Conservation (phyloP, 2,113 vertebrate species). For the Eurypyga helias region DNA sequence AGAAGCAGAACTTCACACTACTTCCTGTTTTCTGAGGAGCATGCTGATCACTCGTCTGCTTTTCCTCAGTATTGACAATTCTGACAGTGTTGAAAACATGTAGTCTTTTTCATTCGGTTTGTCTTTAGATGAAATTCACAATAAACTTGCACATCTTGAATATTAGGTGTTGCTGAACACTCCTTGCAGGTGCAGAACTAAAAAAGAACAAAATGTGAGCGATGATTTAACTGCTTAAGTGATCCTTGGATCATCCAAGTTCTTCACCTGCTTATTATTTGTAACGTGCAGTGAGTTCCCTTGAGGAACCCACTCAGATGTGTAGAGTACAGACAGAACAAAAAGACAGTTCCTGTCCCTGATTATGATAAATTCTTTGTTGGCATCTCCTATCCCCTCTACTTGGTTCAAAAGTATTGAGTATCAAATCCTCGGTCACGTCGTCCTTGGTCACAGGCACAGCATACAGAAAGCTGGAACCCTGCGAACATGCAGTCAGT, state of each 20-base stretch:
- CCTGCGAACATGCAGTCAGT: not conserved
- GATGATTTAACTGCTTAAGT: not conserved
- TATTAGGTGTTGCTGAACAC: not conserved
- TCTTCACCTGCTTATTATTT: not conserved
- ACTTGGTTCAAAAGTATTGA: not conserved
- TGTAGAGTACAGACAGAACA: not conserved
- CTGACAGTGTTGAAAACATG: not conserved
- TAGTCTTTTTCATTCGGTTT: not conserved
- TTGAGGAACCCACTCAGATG: not conserved
- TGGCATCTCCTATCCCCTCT: not conserved
- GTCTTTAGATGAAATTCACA: not conserved
- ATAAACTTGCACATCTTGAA: not conserved
- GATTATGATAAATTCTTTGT: not conserved
- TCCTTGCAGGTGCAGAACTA: not conserved
- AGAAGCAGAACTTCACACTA: not conserved
- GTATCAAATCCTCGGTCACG: not conserved
- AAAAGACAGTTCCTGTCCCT: not conserved
- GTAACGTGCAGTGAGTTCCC: not conserved
- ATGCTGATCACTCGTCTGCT: not conserved
- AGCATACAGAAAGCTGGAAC: not conserved
- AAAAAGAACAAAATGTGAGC: not conserved
- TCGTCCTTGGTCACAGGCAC: not conserved
- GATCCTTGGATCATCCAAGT: accelerated
- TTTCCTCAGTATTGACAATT: not conserved
- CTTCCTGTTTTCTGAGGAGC: not conserved